These are phyloP conservation scores for Galeopsomyia nigrocyanea DNA, from an alignment of 2,888 invertebrate genomes.

Conservation along the genomic window DNA sequence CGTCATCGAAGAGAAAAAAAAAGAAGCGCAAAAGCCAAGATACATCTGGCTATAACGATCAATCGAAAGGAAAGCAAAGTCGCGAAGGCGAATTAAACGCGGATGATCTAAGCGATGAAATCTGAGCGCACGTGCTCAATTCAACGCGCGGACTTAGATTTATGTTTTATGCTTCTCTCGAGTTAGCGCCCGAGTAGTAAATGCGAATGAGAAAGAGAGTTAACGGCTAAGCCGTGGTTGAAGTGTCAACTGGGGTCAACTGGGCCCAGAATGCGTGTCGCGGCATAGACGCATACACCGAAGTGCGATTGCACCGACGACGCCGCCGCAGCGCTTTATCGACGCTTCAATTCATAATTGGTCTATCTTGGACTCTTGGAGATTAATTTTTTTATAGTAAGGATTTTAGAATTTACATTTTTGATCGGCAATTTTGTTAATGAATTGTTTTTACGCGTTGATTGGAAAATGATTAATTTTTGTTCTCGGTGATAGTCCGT, in stretches of 20 bases:
- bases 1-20: no score
- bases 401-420: no score
- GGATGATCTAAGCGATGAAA: constrained; percentile 68
- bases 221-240: constrained; percentile 66
- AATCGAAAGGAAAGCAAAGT: not conserved
- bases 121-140: constrained; percentile 69
- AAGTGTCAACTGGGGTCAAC: constrained; percentile 68
- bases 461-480: no score
- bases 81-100: constrained; percentile 50
- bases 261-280: constrained; percentile 69
- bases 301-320: constrained; percentile 58
- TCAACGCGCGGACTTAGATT: constrained; percentile 64
- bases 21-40: no score
- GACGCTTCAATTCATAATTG: not conserved
- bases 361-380: not conserved
- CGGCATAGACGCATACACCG: constrained; percentile 57
- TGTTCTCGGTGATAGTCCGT: no score
- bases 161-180: constrained; percentile 63
- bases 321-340: not conserved
- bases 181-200: constrained; percentile 58
- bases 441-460: no score
- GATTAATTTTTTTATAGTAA: not conserved
- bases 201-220: constrained; percentile 3
- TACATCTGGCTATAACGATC: not conserved
- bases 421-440: no score